phyloP scores from a whole-genome alignment of 2,113 vertebrate genomes.

The Bothrops jararaca region DNA sequence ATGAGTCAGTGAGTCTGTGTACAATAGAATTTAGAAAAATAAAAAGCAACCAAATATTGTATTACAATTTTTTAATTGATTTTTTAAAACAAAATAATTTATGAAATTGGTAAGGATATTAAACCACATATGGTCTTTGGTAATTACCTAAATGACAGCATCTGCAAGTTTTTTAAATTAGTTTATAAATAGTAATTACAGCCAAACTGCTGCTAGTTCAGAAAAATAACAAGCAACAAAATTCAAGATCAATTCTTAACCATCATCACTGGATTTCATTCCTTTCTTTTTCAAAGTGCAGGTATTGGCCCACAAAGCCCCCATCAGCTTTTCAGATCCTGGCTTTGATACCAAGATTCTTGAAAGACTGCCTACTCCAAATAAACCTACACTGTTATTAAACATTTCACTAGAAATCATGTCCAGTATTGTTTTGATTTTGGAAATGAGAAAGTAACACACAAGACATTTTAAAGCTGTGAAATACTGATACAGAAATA shows the following conservation, averaged over 20 bases:
- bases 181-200: neutral
- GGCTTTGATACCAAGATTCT: neutral
- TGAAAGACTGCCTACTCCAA: neutral
- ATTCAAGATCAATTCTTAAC: neutral
- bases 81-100: neutral
- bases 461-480: neutral
- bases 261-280: neutral
- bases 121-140: neutral
- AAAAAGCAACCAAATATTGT: neutral
- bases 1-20: neutral
- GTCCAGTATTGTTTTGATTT: neutral
- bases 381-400: neutral
- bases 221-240: neutral
- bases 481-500: neutral
- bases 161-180: neutral
- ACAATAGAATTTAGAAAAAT: neutral
- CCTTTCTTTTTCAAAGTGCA: neutral
- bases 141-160: neutral
- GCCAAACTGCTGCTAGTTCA: neutral
- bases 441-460: neutral
- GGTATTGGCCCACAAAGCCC: neutral
- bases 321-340: neutral
- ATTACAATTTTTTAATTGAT: neutral
- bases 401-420: neutral
- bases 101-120: neutral